Conservation (phyloP, 2,888 invertebrate genomes). For the Lamellibrachia satsuma region DNA sequence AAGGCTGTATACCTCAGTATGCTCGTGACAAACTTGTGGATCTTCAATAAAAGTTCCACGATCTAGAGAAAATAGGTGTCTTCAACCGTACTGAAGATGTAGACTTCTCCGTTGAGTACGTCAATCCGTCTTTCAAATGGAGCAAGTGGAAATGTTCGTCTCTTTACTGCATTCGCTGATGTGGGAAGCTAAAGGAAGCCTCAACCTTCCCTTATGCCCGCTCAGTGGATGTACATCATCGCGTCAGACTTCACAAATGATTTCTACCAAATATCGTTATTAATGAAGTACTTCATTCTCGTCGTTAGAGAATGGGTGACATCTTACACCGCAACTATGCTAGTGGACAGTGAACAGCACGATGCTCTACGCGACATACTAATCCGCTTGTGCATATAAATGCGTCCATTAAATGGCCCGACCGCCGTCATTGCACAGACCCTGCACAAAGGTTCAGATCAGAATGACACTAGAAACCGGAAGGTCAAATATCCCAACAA, state of each 20-base stretch:
- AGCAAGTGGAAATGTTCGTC: too few relatives aligned
- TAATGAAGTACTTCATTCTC: slow-evolving; percentile 26
- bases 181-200: too few relatives aligned
- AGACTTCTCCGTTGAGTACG: slow-evolving; percentile 41
- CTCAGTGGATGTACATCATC: too few relatives aligned
- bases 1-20: slow-evolving; percentile 45
- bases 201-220: too few relatives aligned
- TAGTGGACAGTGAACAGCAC: slow-evolving; percentile 34
- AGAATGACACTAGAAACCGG: background rate
- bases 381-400: slow-evolving; percentile 29
- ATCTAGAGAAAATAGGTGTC: slow-evolving; percentile 44
- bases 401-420: slow-evolving; percentile 42
- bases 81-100: slow-evolving; percentile 40
- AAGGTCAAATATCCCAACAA: background rate
- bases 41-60: slow-evolving; percentile 43
- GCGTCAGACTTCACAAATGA: too few relatives aligned
- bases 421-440: slow-evolving; percentile 29
- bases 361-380: slow-evolving; percentile 37
- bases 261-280: too few relatives aligned
- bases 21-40: slow-evolving; percentile 39
- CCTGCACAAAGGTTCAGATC: background rate
- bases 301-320: slow-evolving; percentile 41
- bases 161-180: too few relatives aligned
- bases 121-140: slow-evolving; percentile 18
- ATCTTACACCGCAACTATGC: slow-evolving; percentile 34